These are phyloP conservation scores for Papilio aristodemus DNA, from an alignment of 1,140 invertebrate species.

Conservation along the genomic window DNA sequence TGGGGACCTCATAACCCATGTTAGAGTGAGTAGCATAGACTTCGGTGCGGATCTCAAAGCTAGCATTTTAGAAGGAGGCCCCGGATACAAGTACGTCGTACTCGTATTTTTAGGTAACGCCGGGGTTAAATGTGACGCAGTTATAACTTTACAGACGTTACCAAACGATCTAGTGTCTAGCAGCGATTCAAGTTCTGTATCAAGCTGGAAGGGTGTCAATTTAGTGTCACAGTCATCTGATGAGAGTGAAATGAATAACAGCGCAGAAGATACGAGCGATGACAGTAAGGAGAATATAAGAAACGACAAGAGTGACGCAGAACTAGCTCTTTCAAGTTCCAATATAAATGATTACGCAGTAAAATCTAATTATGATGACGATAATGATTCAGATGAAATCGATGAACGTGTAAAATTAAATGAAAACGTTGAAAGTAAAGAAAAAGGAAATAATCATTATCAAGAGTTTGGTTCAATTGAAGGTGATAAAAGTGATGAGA, in stretches of 20 bases:
- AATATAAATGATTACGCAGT: constrained; percentile 50
- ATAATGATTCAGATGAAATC: constrained; percentile 32
- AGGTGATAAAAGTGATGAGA: constrained; percentile 24
- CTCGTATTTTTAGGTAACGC: constrained; percentile 64
- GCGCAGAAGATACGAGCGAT: constrained; percentile 52
- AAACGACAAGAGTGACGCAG: constrained; percentile 42
- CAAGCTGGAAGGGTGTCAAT: constrained; percentile 26
- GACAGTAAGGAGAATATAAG: constrained; percentile 24
- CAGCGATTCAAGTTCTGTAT: constrained; percentile 21
- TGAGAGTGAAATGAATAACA: constrained; percentile 50
- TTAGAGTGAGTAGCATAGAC: constrained; percentile 70
- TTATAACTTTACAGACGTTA: constrained; percentile 63
- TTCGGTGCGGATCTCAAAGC: constrained; percentile 70
- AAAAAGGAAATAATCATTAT: constrained; percentile 16
- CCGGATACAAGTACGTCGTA: constrained; percentile 69
- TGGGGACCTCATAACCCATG: constrained; percentile 62
- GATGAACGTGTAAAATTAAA: constrained; percentile 17
- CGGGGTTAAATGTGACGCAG: constrained; percentile 62
- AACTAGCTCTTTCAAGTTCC: constrained; percentile 50
- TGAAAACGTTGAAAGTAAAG: constrained; percentile 19
- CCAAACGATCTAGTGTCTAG: constrained; percentile 34
- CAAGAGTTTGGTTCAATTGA: neutral
- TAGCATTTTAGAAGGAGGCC: constrained; percentile 68
- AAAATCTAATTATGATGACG: constrained; percentile 38
- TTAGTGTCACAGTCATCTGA: constrained; percentile 33